Evolutionary conservation across 2,888 invertebrate genomes (phyloP), one percentile per base, ranked within the genome.

Genomic region (Bimastos eiseni): DNA sequence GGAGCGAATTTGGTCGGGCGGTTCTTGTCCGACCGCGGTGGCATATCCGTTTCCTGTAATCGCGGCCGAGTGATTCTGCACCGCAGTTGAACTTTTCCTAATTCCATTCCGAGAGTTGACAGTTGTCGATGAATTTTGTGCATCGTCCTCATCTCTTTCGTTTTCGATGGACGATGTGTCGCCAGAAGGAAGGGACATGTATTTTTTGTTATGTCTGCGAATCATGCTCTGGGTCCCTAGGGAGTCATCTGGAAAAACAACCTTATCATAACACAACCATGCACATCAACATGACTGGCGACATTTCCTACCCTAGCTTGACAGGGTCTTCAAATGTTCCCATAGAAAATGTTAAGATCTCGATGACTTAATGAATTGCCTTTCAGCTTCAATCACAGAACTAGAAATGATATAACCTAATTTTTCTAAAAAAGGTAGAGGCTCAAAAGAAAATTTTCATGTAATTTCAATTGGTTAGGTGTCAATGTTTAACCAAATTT

Each of bases 151-250:
- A n/a, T 70, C 70, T 70, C 70, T 70, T n/a, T 70, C 70, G 55
- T 55, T 55, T 24, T 55, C 55, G n/a, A 70, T n/a, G n/a, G 70
- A 70, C n/a, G 70, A 70, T 1, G 70, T 86, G 86, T 86, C 86
- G 19, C 36, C 86, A 19, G 37, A 86, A 36, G 86, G 86, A 34
- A 86, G 34, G 86, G 86, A 34, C 34, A 86, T 37, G 86, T 86
- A 86, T 37, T 86, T 4, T 37, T 86, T 86, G 86, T 86, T 86
- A 37, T 86, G 86, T 86, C 37, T 86, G 86, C 86, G 86, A 86
- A 24, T 86, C 34, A 86, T 37, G 37, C 86, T 86, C 36, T 24
- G 36, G 17, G 34, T 34, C 37, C 86, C 86, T 86, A 86, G 86
- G 86, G 37, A 86, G 36, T 17, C 86, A 86, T 86, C 86, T 36